Base-by-base conservation (phyloP, 2,113 vertebrate species). In the Edolisoma coerulescens region DNA sequence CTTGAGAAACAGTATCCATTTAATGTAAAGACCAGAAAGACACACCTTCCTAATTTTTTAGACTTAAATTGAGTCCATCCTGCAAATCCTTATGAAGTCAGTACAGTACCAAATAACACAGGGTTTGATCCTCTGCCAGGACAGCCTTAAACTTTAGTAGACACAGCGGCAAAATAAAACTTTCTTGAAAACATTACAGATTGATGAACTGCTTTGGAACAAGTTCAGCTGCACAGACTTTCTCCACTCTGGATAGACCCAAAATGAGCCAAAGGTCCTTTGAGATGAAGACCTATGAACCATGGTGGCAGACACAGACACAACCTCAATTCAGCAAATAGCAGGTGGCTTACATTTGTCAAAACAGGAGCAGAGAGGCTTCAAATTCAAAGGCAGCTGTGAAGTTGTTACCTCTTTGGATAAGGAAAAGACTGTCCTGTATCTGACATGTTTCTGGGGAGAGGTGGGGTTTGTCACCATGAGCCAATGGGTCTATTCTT, bases 131-230 rank as follows among this genome's bases (percentile, higher is more conserved):
- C 86, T 52, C 90, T 93, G 97, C 94, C 95, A 96, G 94, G 71
- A 59, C 77, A 96, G 86, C 91, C 93, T 96, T 94, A 91, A 96
- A 97, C 87, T 91, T 96, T 94, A 94, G 78, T 92, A 97, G 90
- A 95, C 84, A 78, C 88, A 97, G 92, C 30, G 4, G 94, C 90
- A 95, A 97, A 97, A 97, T 95, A 97, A 97, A 97, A 97, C 74
- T 88, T 97, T 96, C 97, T 97, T 98, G 97, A 97, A 98, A 97
- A 97, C 79, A 95, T 98, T 96, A 97, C 44, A 5, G 79, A 87
- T 91, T 97, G 97, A 97, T 96, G 95, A 98, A 97, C 96, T 97
- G 94, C 96, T 97, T 96, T 98, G 96, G 96, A 95, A 94, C 53
- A 77, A 90, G 73, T 95, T 95, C 96, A 98, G 70, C 90, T 59